Evolutionary conservation across 1,140 invertebrate genomes (phyloP).

Genomic region (Teleogryllus occipitalis): DNA sequence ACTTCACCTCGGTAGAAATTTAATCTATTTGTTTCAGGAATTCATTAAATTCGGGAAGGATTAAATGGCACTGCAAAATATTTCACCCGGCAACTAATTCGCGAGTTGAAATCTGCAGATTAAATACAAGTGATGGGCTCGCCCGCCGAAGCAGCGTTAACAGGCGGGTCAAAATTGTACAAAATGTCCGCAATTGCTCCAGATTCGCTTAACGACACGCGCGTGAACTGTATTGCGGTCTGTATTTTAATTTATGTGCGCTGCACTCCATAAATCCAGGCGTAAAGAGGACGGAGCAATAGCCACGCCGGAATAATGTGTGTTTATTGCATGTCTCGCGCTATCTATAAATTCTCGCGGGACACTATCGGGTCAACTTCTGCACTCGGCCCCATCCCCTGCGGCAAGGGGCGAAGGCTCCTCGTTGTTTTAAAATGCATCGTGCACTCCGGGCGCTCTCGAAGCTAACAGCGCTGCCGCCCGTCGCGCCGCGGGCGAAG

Average conservation of each 20-base stretch:
- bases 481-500: no score
- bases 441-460: neutral
- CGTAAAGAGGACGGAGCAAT: neutral
- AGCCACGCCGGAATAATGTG: neutral
- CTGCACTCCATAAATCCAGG: neutral
- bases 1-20: no score
- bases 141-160: no score
- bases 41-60: no score
- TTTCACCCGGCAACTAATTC: no score
- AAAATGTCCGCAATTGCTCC: neutral
- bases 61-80: no score
- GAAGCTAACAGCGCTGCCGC: neutral
- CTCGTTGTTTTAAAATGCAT: neutral
- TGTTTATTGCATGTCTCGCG: conserved; percentile 3
- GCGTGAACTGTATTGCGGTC: neutral
- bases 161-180: neutral
- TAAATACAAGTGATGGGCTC: no score
- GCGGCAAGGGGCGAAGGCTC: neutral
- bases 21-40: no score
- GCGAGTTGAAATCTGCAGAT: no score
- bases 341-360: neutral
- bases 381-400: neutral
- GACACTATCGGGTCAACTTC: neutral
- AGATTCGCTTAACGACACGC: neutral
- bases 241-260: neutral